Conservation (phyloP, 2,113 vertebrate genomes). For the Rousettus leschenaultii region DNA sequence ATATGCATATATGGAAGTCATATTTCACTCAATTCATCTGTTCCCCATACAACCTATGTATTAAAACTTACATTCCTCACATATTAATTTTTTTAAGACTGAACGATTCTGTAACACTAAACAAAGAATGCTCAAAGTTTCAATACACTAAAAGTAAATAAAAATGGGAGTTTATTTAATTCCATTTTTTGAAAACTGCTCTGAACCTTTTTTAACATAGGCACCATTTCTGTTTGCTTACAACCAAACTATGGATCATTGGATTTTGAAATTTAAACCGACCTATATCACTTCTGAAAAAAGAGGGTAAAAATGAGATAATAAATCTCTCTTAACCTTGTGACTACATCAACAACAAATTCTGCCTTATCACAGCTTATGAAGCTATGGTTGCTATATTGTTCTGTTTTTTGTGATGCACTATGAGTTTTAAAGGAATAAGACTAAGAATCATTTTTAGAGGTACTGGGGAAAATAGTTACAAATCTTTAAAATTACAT, state of each 20-base stretch:
- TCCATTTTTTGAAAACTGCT: background rate
- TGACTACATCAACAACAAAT: constrained; percentile 22
- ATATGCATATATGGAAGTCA: background rate
- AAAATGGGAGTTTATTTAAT: background rate
- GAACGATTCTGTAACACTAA: background rate
- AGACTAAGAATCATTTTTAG: constrained; percentile 35
- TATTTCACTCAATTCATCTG: background rate
- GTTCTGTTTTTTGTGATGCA: constrained; percentile 39
- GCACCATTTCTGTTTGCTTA: background rate
- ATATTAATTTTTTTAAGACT: background rate
- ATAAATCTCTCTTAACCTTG: constrained; percentile 2
- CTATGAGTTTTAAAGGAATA: constrained; percentile 35
- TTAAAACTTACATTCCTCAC: background rate
- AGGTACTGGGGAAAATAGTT: constrained; percentile 35
- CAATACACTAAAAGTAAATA: background rate
- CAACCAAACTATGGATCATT: background rate
- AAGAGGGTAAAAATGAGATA: background rate
- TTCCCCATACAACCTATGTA: background rate
- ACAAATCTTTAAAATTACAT: constrained; percentile 59
- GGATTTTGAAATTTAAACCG: constrained; percentile 19
- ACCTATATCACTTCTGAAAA: background rate
- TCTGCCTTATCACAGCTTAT: background rate
- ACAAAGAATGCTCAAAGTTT: constrained; percentile 2
- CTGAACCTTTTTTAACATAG: background rate
- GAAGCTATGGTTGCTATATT: background rate